A percentile compares a stretch with the other conserved stretches of the same genome.
Evolutionary conservation across 2,888 invertebrate species (phyloP).

Genomic region (Drosophila paramelanica): DNA sequence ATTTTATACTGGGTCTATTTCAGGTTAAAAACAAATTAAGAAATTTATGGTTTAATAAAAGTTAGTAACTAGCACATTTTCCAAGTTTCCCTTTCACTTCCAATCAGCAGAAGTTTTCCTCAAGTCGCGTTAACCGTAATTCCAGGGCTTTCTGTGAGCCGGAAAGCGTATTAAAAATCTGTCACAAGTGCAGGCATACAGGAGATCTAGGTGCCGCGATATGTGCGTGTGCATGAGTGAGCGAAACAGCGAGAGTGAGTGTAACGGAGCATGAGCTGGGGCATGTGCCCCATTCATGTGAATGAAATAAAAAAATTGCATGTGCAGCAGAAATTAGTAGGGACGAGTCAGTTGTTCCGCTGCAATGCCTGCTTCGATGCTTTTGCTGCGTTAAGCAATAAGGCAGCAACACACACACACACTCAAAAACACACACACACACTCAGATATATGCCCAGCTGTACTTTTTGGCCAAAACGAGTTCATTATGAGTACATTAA

Average conservation of each 20-base stretch:
- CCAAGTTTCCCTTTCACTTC: background rate
- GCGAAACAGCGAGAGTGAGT: conserved; percentile 13
- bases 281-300: too few species aligned
- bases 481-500: background rate
- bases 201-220: conserved; percentile 33
- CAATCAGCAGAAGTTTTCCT: conserved; percentile 22
- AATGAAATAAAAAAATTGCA: conserved; percentile 62
- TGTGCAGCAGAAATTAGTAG: conserved; percentile 75
- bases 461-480: background rate
- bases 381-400: conserved; percentile 79
- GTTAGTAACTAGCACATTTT: background rate
- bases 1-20: too few species aligned
- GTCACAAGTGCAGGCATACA: conserved; percentile 57
- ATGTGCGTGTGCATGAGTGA: conserved; percentile 16
- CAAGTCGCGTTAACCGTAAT: conserved; percentile 17
- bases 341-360: conserved; percentile 54
- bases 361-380: conserved; percentile 51
- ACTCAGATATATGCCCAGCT: conserved; percentile 18
- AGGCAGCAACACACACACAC: conserved; percentile 33
- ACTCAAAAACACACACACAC: background rate
- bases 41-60: too few species aligned
- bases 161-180: conserved; percentile 73
- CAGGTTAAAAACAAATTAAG: too few species aligned
- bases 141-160: conserved; percentile 29
- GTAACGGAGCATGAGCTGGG: conserved; percentile 16